Conservation (phyloP, 2,113 vertebrate genomes). For the Bettongia penicillata region DNA sequence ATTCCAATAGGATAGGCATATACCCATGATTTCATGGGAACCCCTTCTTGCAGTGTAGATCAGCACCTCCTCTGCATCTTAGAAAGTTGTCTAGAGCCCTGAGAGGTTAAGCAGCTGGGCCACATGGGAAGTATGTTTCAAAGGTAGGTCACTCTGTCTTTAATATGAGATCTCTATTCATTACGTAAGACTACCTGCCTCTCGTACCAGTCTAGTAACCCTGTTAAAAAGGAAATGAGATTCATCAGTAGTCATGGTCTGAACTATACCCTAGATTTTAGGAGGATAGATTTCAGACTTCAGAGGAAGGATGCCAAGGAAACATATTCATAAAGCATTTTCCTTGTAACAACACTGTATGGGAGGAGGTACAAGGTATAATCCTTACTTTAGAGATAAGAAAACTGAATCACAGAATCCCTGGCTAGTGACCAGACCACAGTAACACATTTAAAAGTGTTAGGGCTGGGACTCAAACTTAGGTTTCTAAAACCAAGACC, state of each 20-base stretch:
- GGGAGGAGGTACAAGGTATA: neutral
- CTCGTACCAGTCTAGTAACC: neutral
- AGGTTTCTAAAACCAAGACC: neutral
- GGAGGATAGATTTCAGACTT: neutral
- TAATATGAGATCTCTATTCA: neutral
- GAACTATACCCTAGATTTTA: neutral
- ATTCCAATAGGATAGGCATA: neutral
- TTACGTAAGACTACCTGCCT: neutral
- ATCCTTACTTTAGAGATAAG: neutral
- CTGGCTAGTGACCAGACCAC: neutral
- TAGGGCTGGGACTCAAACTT: neutral
- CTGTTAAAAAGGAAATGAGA: neutral
- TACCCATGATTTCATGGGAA: neutral
- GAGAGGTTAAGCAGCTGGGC: neutral
- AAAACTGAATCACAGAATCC: neutral
- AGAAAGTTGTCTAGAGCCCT: neutral
- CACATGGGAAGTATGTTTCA: neutral
- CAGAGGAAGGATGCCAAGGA: neutral
- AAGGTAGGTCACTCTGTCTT: neutral
- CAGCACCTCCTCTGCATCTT: neutral
- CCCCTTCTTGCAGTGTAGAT: neutral
- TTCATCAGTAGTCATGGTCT: neutral
- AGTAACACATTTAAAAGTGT: neutral
- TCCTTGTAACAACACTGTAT: neutral
- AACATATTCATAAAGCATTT: neutral